A percentile compares a stretch with the other conserved stretches of the same genome.
Conservation (phyloP, 2,888 invertebrate species). For the Andrena haemorrhoa region DNA sequence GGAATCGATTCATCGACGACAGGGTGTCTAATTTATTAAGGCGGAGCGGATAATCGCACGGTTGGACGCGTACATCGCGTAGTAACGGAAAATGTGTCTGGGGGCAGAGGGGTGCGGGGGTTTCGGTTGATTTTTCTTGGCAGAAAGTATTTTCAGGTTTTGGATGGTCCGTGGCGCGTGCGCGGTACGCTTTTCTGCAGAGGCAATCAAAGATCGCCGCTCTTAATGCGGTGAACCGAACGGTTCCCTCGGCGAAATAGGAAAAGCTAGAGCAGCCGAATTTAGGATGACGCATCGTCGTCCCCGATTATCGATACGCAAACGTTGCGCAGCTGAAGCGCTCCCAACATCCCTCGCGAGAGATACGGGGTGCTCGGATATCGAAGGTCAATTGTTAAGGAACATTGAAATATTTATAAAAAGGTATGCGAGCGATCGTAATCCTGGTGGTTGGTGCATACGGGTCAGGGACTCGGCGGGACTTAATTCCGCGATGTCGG, state of each 20-base stretch:
- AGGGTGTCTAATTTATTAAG: constrained; percentile 26
- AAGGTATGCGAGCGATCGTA: background rate
- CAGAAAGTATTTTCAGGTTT: constrained; percentile 52
- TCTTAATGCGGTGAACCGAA: constrained; percentile 42
- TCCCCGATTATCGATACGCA: background rate
- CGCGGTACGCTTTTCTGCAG: constrained; percentile 31
- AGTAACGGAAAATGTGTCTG: constrained; percentile 18
- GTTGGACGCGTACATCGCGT: background rate
- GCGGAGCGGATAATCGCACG: constrained; percentile 6
- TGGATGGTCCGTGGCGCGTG: constrained; percentile 35
- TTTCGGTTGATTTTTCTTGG: constrained; percentile 53
- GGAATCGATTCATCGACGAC: constrained; percentile 20
- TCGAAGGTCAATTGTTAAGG: background rate
- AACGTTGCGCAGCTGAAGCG: no score
- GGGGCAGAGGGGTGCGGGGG: constrained; percentile 23
- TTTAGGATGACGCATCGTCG: constrained; percentile 5
- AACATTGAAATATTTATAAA: constrained; percentile 2
- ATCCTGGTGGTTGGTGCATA: constrained; percentile 6
- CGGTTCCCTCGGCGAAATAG: constrained; percentile 26
- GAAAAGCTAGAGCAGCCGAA: background rate
- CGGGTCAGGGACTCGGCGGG: constrained; percentile 36
- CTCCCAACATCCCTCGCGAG: no score
- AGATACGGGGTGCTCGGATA: no score
- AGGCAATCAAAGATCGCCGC: constrained; percentile 50
- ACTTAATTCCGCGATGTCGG: constrained; percentile 33